Conservation (phyloP, 1,140 invertebrate species). For the Aphelinus certus region DNA sequence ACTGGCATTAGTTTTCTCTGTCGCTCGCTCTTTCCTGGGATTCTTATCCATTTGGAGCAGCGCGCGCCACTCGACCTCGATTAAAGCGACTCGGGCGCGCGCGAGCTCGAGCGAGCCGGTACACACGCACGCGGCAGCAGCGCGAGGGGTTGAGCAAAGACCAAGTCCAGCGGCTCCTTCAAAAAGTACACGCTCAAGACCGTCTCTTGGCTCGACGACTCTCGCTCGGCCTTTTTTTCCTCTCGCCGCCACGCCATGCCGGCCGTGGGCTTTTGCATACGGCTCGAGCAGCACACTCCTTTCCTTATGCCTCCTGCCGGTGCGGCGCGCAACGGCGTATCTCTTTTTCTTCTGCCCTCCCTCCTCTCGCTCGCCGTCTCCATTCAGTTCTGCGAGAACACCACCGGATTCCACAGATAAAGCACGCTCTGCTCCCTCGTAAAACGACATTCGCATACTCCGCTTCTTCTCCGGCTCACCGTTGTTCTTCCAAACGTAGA, state of each 20-base stretch:
- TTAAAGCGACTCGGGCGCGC: constrained; percentile 42
- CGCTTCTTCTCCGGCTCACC: neutral
- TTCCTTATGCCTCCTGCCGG: neutral
- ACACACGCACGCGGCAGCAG: too few species aligned
- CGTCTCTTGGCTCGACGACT: neutral
- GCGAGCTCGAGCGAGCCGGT: neutral
- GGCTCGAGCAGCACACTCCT: constrained; percentile 4
- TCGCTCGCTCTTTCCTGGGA: constrained; percentile 2
- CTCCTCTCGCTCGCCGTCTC: neutral
- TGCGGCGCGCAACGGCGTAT: neutral
- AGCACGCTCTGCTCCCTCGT: constrained; percentile 2
- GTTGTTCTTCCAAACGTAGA: constrained; percentile 5
- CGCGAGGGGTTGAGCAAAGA: neutral
- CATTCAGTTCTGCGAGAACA: neutral
- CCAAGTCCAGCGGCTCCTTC: neutral
- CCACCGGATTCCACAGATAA: constrained; percentile 1
- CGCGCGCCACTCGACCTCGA: constrained; percentile 44
- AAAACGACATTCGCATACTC: constrained; percentile 27
- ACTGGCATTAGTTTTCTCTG: neutral
- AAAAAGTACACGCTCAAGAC: constrained; percentile 10
- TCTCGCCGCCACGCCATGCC: neutral
- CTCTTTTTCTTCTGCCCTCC: constrained; percentile 13
- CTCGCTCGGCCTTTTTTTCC: neutral
- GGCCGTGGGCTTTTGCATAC: neutral
- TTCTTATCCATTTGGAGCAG: constrained; percentile 30